These are phyloP conservation scores for Chymomyza amoena DNA, from an alignment of 2,888 invertebrate species.

Conservation along the genomic window DNA sequence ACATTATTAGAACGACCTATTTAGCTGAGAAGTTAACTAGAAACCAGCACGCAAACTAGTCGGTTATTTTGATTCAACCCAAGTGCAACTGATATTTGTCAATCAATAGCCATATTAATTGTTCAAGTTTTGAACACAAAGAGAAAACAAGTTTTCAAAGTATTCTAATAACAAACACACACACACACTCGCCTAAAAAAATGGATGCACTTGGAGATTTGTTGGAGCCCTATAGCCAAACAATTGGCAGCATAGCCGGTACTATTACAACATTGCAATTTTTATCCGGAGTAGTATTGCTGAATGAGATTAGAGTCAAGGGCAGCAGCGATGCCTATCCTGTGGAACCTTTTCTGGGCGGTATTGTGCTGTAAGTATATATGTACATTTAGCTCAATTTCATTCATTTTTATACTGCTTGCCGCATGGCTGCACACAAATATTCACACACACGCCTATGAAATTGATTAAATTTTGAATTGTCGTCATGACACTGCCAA, in stretches of 20 bases:
- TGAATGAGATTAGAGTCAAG: slow-evolving; percentile 86
- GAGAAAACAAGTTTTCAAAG: not conserved
- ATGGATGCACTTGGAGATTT: slow-evolving; percentile 74
- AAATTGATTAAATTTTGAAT: slow-evolving; percentile 60
- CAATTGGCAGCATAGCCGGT: slow-evolving; percentile 83
- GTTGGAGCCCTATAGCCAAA: slow-evolving; percentile 70
- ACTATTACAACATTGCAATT: slow-evolving; percentile 90
- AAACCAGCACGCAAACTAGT: not conserved
- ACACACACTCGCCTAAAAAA: slow-evolving; percentile 3
- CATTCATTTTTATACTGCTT: not conserved
- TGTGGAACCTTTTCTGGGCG: slow-evolving; percentile 87
- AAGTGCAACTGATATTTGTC: slow-evolving; percentile 36
- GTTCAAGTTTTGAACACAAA: not conserved
- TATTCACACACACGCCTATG: slow-evolving; percentile 9
- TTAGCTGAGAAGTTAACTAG: not conserved
- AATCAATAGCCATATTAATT: slow-evolving; percentile 16
- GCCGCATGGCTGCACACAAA: slow-evolving; percentile 27
- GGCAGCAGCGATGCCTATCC: slow-evolving; percentile 83
- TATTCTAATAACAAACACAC: not conserved
- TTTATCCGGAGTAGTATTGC: slow-evolving; percentile 87
- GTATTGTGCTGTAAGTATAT: slow-evolving; percentile 86
- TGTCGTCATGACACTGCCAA: slow-evolving; percentile 57
- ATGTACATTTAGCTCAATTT: not conserved
- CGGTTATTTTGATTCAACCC: not conserved
- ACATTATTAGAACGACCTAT: slow-evolving; percentile 2